Evolutionary conservation across 2,113 vertebrate species (phyloP), one percentile per base, ranked within the genome.

Genomic region (Hyaena hyaena): DNA sequence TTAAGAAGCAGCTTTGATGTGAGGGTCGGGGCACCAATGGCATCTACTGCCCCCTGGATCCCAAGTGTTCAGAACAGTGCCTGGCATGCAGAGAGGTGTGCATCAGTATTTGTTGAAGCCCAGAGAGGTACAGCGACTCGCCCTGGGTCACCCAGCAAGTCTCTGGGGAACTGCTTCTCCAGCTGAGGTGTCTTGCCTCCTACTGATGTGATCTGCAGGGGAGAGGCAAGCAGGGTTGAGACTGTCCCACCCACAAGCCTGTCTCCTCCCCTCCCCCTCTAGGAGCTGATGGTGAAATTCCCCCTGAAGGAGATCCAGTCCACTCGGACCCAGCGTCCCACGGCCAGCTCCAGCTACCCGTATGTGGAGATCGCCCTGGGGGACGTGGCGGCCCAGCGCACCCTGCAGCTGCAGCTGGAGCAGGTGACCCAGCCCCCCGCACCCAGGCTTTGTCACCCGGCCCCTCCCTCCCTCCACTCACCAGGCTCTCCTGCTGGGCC

Each of bases 271-370:
- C 2, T n/a, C 11, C 5, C 2, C 68, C 0, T 79, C 5, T 95
- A 99, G 99, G 99, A 99, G 95, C 98, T 99, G 97, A 98, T 99
- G 82, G 98, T 99, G 96, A 99, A 99, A 96, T 99, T 99, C 96
- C 99, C 99, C 0, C 98, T 99, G 97, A 99, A 99, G 69, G 99
- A 99, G 89, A 99, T 99, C 94, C 99, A 99, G 98, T 99, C 99
- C 0, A 99, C 99, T 0, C 98, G 99, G 39, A 99, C 99, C 2
- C 99, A 99, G 98, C 99, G 99, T 76, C 99, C 99, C 0, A 99
- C 99, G 0, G 99, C 99, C 1, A 99, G 99, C 53, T 99, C 99
- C 97, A 99, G 99, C 98, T 99, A 98, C 83, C 99, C 99, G 2
- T 99, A 99, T 0, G 99, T 99, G 95, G 99, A 99, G 98, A 99